Evolutionary conservation across 2,888 invertebrate genomes (phyloP).

Genomic region (Chouioia cunea): DNA sequence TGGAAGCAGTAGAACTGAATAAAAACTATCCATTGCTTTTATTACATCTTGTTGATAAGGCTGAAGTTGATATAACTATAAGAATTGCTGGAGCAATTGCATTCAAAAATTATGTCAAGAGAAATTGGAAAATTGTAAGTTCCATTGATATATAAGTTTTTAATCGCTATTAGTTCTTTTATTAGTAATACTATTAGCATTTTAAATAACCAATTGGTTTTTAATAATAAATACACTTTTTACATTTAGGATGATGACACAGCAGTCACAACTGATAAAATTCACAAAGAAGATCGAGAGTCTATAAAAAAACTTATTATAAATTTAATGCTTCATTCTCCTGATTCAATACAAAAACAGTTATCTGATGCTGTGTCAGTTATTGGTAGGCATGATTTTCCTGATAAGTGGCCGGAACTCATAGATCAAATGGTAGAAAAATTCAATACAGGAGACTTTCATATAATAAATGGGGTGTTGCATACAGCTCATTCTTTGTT

Average conservation of each 20-base stretch:
- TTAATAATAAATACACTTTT: background rate
- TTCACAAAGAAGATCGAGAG: slow-evolving; percentile 83
- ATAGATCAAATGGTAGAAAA: slow-evolving; percentile 94
- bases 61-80: slow-evolving; percentile 83
- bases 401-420: slow-evolving; percentile 94
- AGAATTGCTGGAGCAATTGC: slow-evolving; percentile 92
- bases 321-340: slow-evolving; percentile 92
- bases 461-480: slow-evolving; percentile 93
- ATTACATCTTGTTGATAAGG: slow-evolving; percentile 87
- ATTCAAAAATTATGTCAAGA: slow-evolving; percentile 96
- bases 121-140: slow-evolving; percentile 92
- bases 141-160: no score
- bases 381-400: slow-evolving; percentile 97
- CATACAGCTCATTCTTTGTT: slow-evolving; percentile 97
- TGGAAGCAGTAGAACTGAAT: slow-evolving; percentile 90
- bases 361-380: slow-evolving; percentile 95
- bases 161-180: slow-evolving; percentile 20
- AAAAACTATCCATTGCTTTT: slow-evolving; percentile 91
- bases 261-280: slow-evolving; percentile 72
- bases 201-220: background rate
- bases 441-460: slow-evolving; percentile 91
- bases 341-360: slow-evolving; percentile 92
- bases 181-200: slow-evolving; percentile 16
- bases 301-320: slow-evolving; percentile 90
- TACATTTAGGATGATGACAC: slow-evolving; percentile 63